These are phyloP conservation scores for Dunckerocampus dactyliophorus DNA, from an alignment of 2,113 vertebrate genomes.

Conservation along the genomic window DNA sequence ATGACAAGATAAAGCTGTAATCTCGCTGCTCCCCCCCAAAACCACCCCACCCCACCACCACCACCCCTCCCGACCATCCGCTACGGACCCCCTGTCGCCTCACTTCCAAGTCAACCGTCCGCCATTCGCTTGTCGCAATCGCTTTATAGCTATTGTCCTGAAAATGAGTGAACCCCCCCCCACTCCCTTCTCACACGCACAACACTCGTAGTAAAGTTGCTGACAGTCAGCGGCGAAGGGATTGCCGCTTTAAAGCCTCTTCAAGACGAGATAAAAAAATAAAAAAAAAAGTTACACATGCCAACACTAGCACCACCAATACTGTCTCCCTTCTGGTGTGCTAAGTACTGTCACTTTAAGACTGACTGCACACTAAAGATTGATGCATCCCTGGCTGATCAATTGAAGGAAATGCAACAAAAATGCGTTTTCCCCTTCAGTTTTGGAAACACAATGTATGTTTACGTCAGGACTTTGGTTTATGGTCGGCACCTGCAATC, in stretches of 20 bases:
- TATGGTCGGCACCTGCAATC: conserved; percentile 48
- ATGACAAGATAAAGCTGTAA: conserved; percentile 98
- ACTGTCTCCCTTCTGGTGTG: background rate
- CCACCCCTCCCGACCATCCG: background rate
- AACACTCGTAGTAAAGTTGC: conserved; percentile 75
- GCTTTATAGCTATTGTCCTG: conserved; percentile 83
- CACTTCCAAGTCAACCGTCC: conserved; percentile 66
- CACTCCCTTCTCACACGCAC: conserved; percentile 64
- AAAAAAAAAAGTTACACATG: background rate
- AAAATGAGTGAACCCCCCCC: conserved; percentile 65
- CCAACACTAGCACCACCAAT: background rate
- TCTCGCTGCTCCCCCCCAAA: conserved; percentile 75
- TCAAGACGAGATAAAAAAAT: background rate
- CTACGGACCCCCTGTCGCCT: conserved; percentile 45
- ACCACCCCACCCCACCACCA: conserved; percentile 50
- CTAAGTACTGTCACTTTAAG: too few species aligned
- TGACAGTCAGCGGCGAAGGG: conserved; percentile 73
- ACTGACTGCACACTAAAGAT: too few species aligned
- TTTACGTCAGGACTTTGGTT: conserved; percentile 62
- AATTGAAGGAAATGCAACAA: too few species aligned
- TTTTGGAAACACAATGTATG: background rate
- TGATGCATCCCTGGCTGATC: too few species aligned
- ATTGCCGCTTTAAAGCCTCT: conserved; percentile 56
- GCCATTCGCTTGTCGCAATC: conserved; percentile 82
- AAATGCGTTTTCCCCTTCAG: too few species aligned